A percentile compares a stretch with the other conserved stretches of the same genome.
Evolutionary conservation across 2,113 vertebrate species (phyloP).

Genomic region (Bagarius yarrelli): DNA sequence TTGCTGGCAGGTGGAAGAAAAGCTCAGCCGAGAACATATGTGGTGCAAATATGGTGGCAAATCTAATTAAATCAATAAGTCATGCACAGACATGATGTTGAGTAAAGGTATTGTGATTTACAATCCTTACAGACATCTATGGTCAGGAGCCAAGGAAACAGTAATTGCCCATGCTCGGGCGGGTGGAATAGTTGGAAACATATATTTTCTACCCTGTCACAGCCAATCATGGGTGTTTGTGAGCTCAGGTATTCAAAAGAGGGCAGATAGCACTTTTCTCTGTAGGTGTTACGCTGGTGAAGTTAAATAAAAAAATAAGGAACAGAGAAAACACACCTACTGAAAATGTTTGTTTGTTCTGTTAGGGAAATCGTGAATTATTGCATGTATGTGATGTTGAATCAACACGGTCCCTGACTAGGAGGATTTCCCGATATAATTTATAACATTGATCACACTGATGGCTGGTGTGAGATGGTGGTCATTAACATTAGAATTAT

Average conservation of each 20-base stretch:
- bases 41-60: not conserved
- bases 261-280: not conserved
- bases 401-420: not conserved
- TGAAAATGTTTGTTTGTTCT: too few species aligned
- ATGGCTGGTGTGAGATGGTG: not conserved
- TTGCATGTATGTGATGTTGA: too few species aligned
- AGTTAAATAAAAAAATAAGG: too few species aligned
- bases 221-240: not conserved
- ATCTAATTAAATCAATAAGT: constrained; percentile 16
- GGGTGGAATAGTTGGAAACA: not conserved
- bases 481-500: not conserved
- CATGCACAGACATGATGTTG: not conserved
- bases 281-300: too few species aligned
- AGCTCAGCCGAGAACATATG: not conserved
- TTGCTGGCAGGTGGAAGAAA: not conserved
- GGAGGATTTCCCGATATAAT: too few species aligned
- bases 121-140: constrained; percentile 2
- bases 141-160: not conserved
- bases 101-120: constrained; percentile 2
- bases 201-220: not conserved
- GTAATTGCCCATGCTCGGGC: constrained; percentile 5
- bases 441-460: not conserved
- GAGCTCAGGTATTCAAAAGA: not conserved
- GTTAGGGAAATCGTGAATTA: too few species aligned
- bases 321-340: too few species aligned